phyloP scores from a whole-genome alignment of 2,888 invertebrate species.

The Podotricha telesiphe region DNA sequence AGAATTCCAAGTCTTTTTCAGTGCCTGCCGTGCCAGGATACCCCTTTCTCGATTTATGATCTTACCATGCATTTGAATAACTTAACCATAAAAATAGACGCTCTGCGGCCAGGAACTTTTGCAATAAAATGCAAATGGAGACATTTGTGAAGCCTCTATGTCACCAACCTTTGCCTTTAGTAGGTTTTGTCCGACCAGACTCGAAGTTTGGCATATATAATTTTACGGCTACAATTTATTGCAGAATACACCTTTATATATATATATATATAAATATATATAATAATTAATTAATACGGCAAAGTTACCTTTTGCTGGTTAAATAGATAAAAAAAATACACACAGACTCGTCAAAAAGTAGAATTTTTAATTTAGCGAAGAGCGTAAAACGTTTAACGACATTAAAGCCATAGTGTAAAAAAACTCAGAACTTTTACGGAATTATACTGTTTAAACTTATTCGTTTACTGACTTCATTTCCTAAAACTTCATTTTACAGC shows the following conservation, averaged over 20 bases:
- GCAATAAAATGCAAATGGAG: conserved; percentile 83
- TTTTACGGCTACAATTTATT: neutral
- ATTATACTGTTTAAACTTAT: conserved; percentile 10
- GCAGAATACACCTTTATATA: neutral
- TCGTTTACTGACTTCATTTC: conserved; percentile 1
- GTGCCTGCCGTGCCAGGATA: conserved; percentile 68
- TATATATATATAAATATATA: no score
- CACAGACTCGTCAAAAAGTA: conserved; percentile 40
- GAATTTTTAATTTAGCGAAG: conserved; percentile 44
- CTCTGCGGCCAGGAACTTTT: conserved; percentile 75
- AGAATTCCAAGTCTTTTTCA: conserved; percentile 55
- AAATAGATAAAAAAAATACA: neutral
- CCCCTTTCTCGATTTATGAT: conserved; percentile 80
- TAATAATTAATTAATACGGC: no score
- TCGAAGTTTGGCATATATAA: neutral
- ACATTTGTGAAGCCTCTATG: conserved; percentile 59
- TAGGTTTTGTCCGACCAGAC: conserved; percentile 14
- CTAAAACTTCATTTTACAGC: conserved; percentile 5
- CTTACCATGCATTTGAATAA: conserved; percentile 79
- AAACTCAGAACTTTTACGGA: conserved; percentile 26
- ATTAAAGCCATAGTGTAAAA: conserved; percentile 33
- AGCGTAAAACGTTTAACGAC: conserved; percentile 40
- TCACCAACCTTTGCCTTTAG: conserved; percentile 31
- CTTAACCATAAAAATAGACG: conserved; percentile 81
- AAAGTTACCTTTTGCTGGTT: neutral